Base-by-base conservation (phyloP, 2,113 vertebrate species). In the Setophaga petechia region DNA sequence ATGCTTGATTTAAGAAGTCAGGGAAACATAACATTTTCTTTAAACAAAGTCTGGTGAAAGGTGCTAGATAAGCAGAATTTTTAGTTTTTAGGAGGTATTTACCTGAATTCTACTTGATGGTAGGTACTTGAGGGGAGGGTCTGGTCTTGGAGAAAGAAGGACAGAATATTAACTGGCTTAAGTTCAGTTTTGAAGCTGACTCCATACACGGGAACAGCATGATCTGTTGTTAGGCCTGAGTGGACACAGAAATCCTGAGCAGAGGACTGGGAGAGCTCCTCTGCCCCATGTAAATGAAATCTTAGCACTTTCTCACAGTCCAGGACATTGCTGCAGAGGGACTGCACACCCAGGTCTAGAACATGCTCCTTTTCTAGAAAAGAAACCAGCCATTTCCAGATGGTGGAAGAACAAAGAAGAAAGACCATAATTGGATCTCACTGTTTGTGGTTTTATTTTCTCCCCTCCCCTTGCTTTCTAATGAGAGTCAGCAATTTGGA, bases 401-500 rank as follows among this genome's bases (percentile, higher is more conserved):
- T 76, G 63, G 68, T 73, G 51, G 59, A 76, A 95, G 75, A 95
- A 95, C 72, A 90, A 95, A 95, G 74, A 66, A 75, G 58, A 87
- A 93, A 91, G 55, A 89, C 55, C 55, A 87, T 88, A 92, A 96
- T 51, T 90, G 81, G 87, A 93, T 86, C 83, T 92, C 68, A 82
- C 83, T 86, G 85, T 68, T 91, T 89, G 84, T 90, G 90, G 92
- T 84, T 94, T 93, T 84, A 71, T 85, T 93, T 94, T 93, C 73
- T 77, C 57, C 87, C 33, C 35, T 94, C 66, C 61, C 58, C 93
- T 92, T 73, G 73, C 80, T 84, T 66, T 68, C 77, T 89, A 89
- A 91, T 55, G 71, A 76, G 78, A 76, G 69, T 66, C 89, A 94
- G 88, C 8, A 4, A 92, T 92, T 71, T 81, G 84, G 84, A 84